Base-by-base conservation (phyloP, 2,888 invertebrate genomes). In the Gryllus longicercus region DNA sequence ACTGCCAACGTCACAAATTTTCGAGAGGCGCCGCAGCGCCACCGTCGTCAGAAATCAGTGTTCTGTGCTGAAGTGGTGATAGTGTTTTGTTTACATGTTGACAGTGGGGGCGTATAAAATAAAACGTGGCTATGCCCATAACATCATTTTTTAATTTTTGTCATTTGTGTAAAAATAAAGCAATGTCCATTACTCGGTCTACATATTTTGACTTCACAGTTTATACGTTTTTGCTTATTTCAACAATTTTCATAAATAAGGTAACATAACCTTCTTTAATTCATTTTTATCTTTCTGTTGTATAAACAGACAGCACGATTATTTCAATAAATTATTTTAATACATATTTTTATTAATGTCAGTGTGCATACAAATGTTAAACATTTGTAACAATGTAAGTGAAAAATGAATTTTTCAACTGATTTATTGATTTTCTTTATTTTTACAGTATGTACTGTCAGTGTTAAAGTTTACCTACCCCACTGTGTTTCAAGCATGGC, bases 401-500 rank as follows among this genome's bases (percentile, higher is more conserved):
- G 12, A 50, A 25, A 38, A 75, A 8, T 14, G 1, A 2, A 75
- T 16, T 25, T 75, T 38, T 23, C 38, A 16, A 21, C 16, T 18
- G 11, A 74, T 63, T 2, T 38, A 11, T 49, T 75, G 18, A 75
- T n/a, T 50, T 8, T 78, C 12, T 75, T 18, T 75, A 51, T 51
- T 74, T 78, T 81, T 81, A 14, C 84, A 85, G 85, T 85, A 85
- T 83, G 85, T 85, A 75, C 81, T 85, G 76, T 85, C 85, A 74
- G 84, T 84, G 79, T 82, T 85, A 75, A 83, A 83, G 51, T 85
- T 85, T 81, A 85, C 85, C 1, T 85, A 85, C 81, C 85, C 85
- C 18, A 85, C 85, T 25, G 84, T 85, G 49, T 85, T 84, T 81
- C 85, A 85, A 84, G 85, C 85, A 80, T 85, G 85, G 85, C 85